These are phyloP conservation scores for Zele albiditarsus DNA, from an alignment of 2,888 invertebrate genomes.

Conservation along the genomic window DNA sequence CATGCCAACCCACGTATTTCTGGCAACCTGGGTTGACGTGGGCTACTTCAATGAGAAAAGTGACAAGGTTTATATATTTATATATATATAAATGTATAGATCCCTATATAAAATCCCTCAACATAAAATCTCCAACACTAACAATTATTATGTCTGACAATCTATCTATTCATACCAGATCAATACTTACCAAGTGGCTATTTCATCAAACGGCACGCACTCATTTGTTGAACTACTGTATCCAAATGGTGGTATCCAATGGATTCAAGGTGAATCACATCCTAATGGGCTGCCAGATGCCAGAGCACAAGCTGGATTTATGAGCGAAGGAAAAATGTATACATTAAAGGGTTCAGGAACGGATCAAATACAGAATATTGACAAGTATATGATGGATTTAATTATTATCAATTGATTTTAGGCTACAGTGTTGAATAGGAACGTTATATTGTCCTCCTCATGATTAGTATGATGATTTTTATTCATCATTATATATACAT, in stretches of 20 bases:
- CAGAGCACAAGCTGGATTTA: constrained; percentile 94
- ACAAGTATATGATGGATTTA: constrained; percentile 77
- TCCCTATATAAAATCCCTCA: not conserved
- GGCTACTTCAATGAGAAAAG: constrained; percentile 81
- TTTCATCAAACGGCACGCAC: constrained; percentile 80
- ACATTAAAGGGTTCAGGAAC: constrained; percentile 91
- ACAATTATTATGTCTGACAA: constrained; percentile 8
- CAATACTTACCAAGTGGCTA: constrained; percentile 90
- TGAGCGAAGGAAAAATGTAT: constrained; percentile 85
- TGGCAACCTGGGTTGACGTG: constrained; percentile 93
- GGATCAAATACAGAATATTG: constrained; percentile 87
- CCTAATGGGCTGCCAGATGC: constrained; percentile 89
- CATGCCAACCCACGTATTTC: constrained; percentile 84
- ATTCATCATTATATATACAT: not conserved
- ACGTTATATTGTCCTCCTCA: not conserved
- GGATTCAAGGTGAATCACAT: constrained; percentile 89
- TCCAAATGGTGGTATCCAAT: constrained; percentile 90
- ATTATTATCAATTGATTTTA: too few species aligned
- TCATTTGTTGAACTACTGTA: constrained; percentile 92
- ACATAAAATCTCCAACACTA: not conserved
- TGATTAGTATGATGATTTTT: too few species aligned
- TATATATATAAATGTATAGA: not conserved
- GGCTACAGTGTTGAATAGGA: too few species aligned
- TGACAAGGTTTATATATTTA: constrained; percentile 77
- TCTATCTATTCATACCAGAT: constrained; percentile 70